Base-by-base conservation (phyloP, 2,113 vertebrate species). In the Pachycephala philippinensis region DNA sequence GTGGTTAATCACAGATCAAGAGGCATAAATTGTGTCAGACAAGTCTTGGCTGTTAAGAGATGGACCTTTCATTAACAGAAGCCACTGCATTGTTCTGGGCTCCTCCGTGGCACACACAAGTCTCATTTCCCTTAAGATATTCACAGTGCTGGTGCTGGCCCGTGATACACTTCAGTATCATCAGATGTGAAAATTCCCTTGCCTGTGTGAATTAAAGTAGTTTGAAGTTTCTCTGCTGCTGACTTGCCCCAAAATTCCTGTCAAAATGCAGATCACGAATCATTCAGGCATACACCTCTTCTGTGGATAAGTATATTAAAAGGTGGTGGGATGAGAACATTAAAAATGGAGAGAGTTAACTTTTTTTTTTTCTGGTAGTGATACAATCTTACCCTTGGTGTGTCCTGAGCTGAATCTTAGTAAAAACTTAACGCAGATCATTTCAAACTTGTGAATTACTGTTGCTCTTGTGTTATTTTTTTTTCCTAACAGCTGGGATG, bases 1-100 rank as follows among this genome's bases (percentile, higher is more conserved):
- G 39, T 20, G 15, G 54, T 76, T 95, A 93, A 83, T 96, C 47
- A 33, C 74, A 82, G 63, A 89, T 65, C 83, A 87, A 52, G 56
- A 49, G 87, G 89, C 42, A 89, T 65, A 93, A 89, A 94, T 93
- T 57, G 39, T 10, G 3, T 13, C 31, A 65, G 63, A 37, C 28
- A 35, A 42, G 40, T 49, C 37, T 26, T 89, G 71, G 50, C 56
- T 54, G 2, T 80, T 23, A 81, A 35, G 79, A 66, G 52, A 52
- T 71, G 84, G 33, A 75, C 59, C 19, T 22, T 89, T 95, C 72
- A 42, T 95, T 90, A 92, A 57, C 33, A 44, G 39, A 69, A 75
- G 28, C 40, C 74, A 20, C 54, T 83, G 71, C 54, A 45, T 76
- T 39, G 3, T 49, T 54, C 45, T 44, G 44, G 10, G 66, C 61